These are phyloP conservation scores for Sminthurinus aureus DNA, from an alignment of 2,888 invertebrate species.

Conservation along the genomic window DNA sequence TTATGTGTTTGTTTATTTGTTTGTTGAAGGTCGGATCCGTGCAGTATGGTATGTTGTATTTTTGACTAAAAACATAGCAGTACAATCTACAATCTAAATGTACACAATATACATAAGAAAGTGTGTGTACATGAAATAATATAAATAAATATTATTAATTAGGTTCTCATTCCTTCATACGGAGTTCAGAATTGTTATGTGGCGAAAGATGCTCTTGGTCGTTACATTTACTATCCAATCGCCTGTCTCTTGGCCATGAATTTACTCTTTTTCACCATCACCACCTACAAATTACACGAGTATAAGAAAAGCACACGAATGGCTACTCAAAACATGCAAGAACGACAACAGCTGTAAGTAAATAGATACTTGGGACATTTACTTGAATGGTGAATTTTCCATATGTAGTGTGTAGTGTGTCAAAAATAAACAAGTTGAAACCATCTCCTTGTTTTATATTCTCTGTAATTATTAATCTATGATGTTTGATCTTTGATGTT, in stretches of 20 bases:
- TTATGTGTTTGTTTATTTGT: background rate
- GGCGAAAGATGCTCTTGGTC: background rate
- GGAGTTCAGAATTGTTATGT: slow-evolving; percentile 7
- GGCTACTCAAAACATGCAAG: slow-evolving; percentile 16
- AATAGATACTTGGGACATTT: background rate
- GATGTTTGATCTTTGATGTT: background rate
- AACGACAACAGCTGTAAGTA: slow-evolving; percentile 28
- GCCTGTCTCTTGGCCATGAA: background rate
- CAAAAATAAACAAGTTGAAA: too few relatives aligned
- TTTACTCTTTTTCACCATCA: slow-evolving; percentile 14
- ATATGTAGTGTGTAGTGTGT: too few relatives aligned
- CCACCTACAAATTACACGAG: slow-evolving; percentile 16
- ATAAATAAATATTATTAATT: slow-evolving; percentile 1
- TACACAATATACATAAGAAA: too few relatives aligned
- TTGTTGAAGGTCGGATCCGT: background rate
- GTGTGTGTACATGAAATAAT: background rate
- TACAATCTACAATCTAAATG: too few relatives aligned
- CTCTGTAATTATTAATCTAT: background rate
- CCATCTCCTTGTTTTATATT: too few relatives aligned
- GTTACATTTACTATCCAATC: slow-evolving; percentile 3
- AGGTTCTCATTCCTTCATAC: background rate
- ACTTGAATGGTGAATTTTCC: too few relatives aligned
- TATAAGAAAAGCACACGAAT: slow-evolving; percentile 21
- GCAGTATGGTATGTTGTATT: background rate
- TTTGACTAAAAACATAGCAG: too few relatives aligned